Percentiles rank a stretch among this genome's conserved stretches.
Conservation (phyloP, 1,140 invertebrate genomes). For the Drosophila dunni region DNA sequence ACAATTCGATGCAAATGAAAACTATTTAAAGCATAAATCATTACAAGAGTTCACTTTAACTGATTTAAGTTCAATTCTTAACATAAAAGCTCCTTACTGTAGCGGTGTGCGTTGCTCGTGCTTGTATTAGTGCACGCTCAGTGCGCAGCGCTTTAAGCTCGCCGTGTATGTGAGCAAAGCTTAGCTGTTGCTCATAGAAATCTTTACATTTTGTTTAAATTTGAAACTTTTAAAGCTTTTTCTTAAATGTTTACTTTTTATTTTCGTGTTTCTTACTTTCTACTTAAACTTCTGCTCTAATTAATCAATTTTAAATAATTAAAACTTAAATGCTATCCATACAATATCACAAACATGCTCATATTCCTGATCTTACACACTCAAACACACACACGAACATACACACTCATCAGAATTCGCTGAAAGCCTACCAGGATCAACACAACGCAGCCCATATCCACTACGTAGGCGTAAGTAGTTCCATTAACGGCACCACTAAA, state of each 20-base stretch:
- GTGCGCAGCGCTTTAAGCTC: too few species aligned
- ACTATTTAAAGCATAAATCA: not conserved
- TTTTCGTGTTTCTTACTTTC: conserved; percentile 13
- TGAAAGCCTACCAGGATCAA: conserved; percentile 92
- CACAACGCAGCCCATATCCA: conserved; percentile 92
- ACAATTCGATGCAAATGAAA: not conserved
- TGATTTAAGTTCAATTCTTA: not conserved
- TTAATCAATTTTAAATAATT: conserved; percentile 31
- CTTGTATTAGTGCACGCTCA: too few species aligned
- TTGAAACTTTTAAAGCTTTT: conserved; percentile 5
- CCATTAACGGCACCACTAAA: conserved; percentile 64
- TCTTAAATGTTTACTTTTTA: conserved; percentile 15
- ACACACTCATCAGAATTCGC: conserved; percentile 89
- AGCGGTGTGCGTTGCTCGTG: too few species aligned
- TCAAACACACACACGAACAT: conserved; percentile 30
- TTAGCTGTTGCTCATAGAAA: too few species aligned
- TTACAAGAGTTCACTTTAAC: not conserved
- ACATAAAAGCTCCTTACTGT: not conserved
- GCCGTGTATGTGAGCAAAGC: too few species aligned
- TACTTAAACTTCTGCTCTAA: conserved; percentile 7
- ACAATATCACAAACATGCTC: conserved; percentile 56
- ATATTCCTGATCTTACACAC: conserved; percentile 45
- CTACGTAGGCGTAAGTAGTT: conserved; percentile 91
- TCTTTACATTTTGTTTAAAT: not conserved
- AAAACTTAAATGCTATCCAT: conserved; percentile 65